phyloP scores from a whole-genome alignment of 2,888 invertebrate species.

The Strigamia maritima region DNA sequence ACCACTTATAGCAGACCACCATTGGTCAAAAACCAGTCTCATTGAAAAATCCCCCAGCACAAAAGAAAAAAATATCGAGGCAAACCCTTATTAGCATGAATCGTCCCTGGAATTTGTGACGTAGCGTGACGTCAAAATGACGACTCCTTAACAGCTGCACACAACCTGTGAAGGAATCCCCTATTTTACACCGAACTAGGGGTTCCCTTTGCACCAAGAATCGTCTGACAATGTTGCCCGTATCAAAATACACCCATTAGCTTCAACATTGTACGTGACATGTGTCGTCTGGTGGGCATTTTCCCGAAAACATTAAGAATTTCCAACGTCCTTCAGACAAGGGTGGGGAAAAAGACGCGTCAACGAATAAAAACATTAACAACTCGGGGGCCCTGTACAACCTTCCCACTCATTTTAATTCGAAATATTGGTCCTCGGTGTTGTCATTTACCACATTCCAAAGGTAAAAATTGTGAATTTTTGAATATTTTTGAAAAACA shows the following conservation, averaged over 20 bases:
- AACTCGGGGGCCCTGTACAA: not conserved
- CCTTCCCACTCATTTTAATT: not conserved
- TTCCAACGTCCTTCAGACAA: slow-evolving; percentile 15
- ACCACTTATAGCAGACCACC: not conserved
- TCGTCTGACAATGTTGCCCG: not conserved
- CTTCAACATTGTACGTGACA: not conserved
- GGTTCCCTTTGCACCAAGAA: not conserved
- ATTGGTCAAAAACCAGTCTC: not conserved
- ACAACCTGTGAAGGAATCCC: slow-evolving; percentile 19
- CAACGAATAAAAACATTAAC: slow-evolving; percentile 13
- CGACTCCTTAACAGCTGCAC: not conserved
- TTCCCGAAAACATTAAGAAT: not conserved
- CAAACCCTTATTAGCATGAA: slow-evolving; percentile 11
- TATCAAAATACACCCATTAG: not conserved
- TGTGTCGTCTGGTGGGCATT: not conserved
- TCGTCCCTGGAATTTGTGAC: slow-evolving; percentile 23
- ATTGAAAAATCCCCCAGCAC: not conserved
- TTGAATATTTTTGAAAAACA: not conserved
- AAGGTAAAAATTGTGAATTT: not conserved
- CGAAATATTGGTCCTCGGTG: not conserved
- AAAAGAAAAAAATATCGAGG: not conserved
- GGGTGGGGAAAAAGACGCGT: slow-evolving; percentile 14
- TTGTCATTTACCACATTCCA: not conserved
- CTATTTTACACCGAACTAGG: not conserved
- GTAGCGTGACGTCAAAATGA: slow-evolving; percentile 11